Evolutionary conservation across 2,113 vertebrate species (phyloP), one percentile per base, ranked within the genome.

Genomic region (Hyperopisus bebe): DNA sequence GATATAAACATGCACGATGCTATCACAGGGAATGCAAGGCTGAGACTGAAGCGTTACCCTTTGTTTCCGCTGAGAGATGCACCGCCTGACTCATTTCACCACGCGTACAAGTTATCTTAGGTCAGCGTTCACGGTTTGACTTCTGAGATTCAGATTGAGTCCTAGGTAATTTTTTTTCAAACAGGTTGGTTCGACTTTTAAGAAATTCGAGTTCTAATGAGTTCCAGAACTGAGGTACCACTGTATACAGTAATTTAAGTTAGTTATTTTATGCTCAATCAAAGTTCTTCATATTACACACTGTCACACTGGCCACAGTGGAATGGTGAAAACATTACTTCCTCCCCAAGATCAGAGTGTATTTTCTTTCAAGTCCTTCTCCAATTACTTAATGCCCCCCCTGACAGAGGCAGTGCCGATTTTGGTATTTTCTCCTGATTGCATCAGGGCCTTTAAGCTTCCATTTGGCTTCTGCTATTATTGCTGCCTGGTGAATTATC

Each of bases 361-460:
- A 89, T 90, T 89, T 90, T 53, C 24, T 21, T 53, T 47, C 15
- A 91, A 89, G 83, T 46, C 35, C 89, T 89, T 80, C 66, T 90
- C 44, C 89, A 90, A 90, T 91, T 91, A 90, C 89, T 91, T 89
- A 91, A 91, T 89, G 88, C 84, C 77, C 44, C n/a, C 88, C 84
- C 90, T 3, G 27, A 46, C 46, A 88, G 91, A 87, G 86, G 88
- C 89, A 86, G 66, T 24, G 27, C 86, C 31, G 90, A 90, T 90
- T 77, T 35, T 15, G 55, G 35, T 77, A 51, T 86, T 88, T 86
- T 86, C 27, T 87, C 74, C 24, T 84, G 58, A 87, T 90, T 86
- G 80, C 88, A 88, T 86, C 82, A 51, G 77, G 47, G 42, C 62
- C 3, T 70, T 91, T 90, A 48, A 84, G 44, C 42, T 88, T 90